These are phyloP conservation scores for cattle (Bos taurus) DNA, from an alignment of 2,113 vertebrate species.

Conservation along the genomic window ARS-UCD2.0 NC_037336.1:45988501-45989000, in stretches of 20 bases:
- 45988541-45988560: neutral
- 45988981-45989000: neutral
- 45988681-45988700: neutral
- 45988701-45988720: neutral
- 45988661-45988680: neutral
- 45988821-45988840: too few species aligned
- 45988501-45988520: neutral
- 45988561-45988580: neutral
- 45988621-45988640: neutral
- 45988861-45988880: too few species aligned
- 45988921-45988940: neutral
- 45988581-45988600: neutral
- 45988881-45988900: neutral
- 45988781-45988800: neutral
- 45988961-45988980: neutral
- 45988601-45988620: neutral
- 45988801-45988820: too few species aligned
- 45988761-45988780: neutral
- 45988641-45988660: neutral
- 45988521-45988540: rapidly evolving
- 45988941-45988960: neutral
- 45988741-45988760: neutral
- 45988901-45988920: neutral
- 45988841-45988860: too few species aligned
- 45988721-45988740: neutral